Percentiles rank a stretch among this genome's conserved stretches.
phyloP scores from a whole-genome alignment of 1,140 invertebrate species.

The Lepidurus apus region DNA sequence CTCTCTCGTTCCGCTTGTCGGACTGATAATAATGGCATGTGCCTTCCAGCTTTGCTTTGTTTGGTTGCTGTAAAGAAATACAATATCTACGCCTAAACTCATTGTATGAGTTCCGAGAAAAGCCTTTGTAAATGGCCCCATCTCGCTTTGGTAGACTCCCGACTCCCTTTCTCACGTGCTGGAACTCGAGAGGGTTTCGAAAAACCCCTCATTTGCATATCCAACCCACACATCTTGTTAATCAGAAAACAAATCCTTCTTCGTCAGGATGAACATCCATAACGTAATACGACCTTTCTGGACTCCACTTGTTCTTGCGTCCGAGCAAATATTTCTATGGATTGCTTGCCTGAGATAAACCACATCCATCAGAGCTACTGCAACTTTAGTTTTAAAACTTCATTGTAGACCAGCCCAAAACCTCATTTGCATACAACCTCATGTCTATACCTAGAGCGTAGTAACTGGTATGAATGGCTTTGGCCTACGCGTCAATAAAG shows the following conservation, averaged over 20 bases:
- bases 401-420: background rate
- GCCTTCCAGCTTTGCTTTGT: slow-evolving; percentile 12
- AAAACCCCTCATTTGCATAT: slow-evolving; percentile 11
- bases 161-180: background rate
- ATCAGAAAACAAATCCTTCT: slow-evolving; percentile 16
- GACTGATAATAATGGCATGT: slow-evolving; percentile 10
- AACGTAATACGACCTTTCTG: background rate
- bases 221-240: slow-evolving; percentile 18
- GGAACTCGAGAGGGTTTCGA: background rate
- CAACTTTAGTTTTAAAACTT: background rate
- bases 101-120: slow-evolving; percentile 1
- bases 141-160: background rate
- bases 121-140: background rate
- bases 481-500: background rate
- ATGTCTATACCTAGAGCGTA: background rate
- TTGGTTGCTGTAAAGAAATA: slow-evolving; percentile 15
- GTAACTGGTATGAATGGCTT: background rate
- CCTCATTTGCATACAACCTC: background rate
- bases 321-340: background rate
- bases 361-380: background rate
- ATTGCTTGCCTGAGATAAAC: slow-evolving; percentile 1
- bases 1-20: slow-evolving; percentile 4
- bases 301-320: background rate
- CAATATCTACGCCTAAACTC: background rate
- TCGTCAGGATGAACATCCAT: background rate